Base-by-base conservation (phyloP, 2,113 vertebrate species). In the Theristicus caerulescens region DNA sequence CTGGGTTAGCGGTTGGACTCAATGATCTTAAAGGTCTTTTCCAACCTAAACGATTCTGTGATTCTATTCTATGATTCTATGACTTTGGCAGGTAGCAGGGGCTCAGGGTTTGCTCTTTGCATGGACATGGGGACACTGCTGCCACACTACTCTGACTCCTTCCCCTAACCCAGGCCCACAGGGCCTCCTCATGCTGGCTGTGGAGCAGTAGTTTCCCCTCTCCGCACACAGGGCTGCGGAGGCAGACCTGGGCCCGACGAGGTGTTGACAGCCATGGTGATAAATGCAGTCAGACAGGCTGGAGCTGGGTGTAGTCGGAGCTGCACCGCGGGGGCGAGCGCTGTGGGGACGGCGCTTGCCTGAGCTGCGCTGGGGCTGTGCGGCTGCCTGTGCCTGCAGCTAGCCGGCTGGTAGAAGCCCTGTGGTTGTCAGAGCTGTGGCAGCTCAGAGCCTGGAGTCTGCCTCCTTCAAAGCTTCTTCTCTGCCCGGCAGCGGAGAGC, bases 221-320 rank as follows among this genome's bases (percentile, higher is more conserved):
- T n/a, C 20, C 3, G 0, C 27, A 38, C 31, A 9, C 6, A 55
- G 65, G 59, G 34, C 49, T 1, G 4, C 12, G 8, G 36, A 74
- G 61, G 44, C 67, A 88, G 54, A 61, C 31, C n/a, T 21, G 12
- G 34, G 42, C 47, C 64, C 13, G 3, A 42, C 21, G 54, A 94
- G n/a, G 18, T 51, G 90, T 38, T 86, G 77, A 64, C 77, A 62
- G 55, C 42, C 3, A 6, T 2, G 24, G 49, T 76, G 79, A 74
- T 92, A 92, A 96, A 96, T 96, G 96, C 93, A 82, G 96, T 91
- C 89, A 79, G 95, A 81, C 96, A 81, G 82, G 95, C 94, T 85
- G 57, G 78, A 74, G 47, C 72, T 94, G 97, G 93, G 93, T 92
- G 96, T 90, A 96, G 88, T 40, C 13, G 2, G 38, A 80, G 67